These are phyloP conservation scores for Ornithoptera priamus DNA, from an alignment of 2,888 invertebrate species.

Conservation along the genomic window DNA sequence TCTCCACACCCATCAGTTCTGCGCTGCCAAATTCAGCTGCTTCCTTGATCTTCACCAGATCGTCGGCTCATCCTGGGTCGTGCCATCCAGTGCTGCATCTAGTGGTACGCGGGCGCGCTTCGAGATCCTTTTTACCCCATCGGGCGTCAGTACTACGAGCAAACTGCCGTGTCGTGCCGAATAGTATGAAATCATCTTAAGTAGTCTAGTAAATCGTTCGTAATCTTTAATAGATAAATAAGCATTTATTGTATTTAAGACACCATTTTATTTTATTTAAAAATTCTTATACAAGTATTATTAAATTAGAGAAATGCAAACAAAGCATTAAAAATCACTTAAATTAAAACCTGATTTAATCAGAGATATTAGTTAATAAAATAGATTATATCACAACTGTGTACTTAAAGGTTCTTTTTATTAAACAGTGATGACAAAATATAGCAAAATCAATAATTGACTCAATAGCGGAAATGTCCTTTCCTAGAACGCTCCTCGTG, in stretches of 20 bases:
- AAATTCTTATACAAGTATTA: constrained; percentile 29
- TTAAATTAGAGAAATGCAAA: constrained; percentile 38
- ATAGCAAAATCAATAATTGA: constrained; percentile 23
- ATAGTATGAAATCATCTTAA: too few relatives aligned
- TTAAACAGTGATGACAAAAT: constrained; percentile 26
- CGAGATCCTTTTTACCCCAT: too few relatives aligned
- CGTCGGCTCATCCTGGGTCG: too few relatives aligned
- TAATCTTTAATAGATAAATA: not conserved
- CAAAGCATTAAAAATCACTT: constrained; percentile 40
- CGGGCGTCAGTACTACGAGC: too few relatives aligned
- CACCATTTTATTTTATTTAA: constrained; percentile 41
- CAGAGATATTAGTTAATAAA: constrained; percentile 45
- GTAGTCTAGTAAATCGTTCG: not conserved
- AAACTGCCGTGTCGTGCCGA: too few relatives aligned
- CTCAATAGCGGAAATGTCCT: constrained; percentile 89
- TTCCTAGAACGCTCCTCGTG: constrained; percentile 90
- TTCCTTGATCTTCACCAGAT: too few relatives aligned
- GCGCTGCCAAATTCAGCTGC: too few relatives aligned
- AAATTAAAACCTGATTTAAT: constrained; percentile 45
- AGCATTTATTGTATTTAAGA: not conserved
- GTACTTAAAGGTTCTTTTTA: constrained; percentile 42
- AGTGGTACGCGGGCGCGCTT: too few relatives aligned
- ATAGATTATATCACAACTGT: constrained; percentile 68
- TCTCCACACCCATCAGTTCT: too few relatives aligned
- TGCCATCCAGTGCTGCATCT: too few relatives aligned